Base-by-base conservation (phyloP, 2,888 invertebrate genomes). In the Macrosiphum euphorbiae region DNA sequence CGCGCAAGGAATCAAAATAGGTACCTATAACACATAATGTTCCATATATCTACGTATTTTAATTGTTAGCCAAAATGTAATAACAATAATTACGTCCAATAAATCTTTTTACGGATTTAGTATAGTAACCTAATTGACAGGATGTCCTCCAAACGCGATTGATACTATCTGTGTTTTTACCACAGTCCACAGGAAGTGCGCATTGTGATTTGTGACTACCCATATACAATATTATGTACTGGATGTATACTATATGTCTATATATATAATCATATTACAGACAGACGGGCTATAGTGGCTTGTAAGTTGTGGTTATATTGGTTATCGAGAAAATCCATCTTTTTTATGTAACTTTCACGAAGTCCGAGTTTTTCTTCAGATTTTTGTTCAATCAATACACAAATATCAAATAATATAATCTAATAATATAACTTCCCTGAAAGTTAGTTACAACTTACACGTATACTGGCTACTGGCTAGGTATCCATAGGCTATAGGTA, bases 111-210 rank as follows among this genome's bases (percentile, higher is more conserved):
- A 88, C 50, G 35, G 86, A 90, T 90, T 90, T 86, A 52, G 41
- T 92, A 61, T 28, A 50, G 90, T 86, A 93, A 90, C 89, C 90
- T 94, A 94, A 94, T 94, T 94, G 94, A 90, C 90, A 94, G 94
- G 94, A 94, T 94, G 94, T 94, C 94, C 94, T 94, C 90, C 85
- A 90, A 94, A 90, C 52, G 90, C 87, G 90, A 94, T 94, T 90
- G 94, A 94, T 94, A 90, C 90, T 94, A 94, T 94, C 93, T 67
- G 90, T 90, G 61, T 85, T 94, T 89, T 93, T 58, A 94, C 86
- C 86, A 94, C 94, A 94, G 94, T 90, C 86, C 86, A 94, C 94
- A 94, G 94, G 94, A 94, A 94, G 94, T 90, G 86, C 86, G 94
- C 94, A 90, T 52, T 87, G 94, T 94, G 90, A 94, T 55, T 55